Percentiles rank a stretch among this genome's conserved stretches.
Conservation (phyloP, 2,797 vertebrate species). For the Balearica regulorum region DNA sequence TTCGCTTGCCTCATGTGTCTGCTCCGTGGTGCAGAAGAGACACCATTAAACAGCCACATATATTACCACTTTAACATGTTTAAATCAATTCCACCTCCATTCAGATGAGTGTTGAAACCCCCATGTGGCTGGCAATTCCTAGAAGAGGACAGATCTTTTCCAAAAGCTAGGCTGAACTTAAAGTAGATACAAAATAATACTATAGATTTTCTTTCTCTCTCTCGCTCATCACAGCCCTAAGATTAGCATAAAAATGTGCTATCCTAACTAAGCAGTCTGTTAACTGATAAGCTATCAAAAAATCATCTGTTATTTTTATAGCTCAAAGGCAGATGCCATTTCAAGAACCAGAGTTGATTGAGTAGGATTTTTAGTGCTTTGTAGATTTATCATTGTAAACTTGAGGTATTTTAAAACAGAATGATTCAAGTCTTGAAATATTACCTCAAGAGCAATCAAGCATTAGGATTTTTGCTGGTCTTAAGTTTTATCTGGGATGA, state of each 20-base stretch:
- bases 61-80: conserved; percentile 41
- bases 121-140: conserved; percentile 43
- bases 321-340: conserved; percentile 82
- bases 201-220: conserved; percentile 58
- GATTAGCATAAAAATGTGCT: conserved; percentile 83
- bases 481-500: conserved; percentile 65
- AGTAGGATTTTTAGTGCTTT: conserved; percentile 75
- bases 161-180: conserved; percentile 61
- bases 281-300: conserved; percentile 85
- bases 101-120: conserved; percentile 54
- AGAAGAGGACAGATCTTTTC: conserved; percentile 57
- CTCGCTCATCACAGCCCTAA: conserved; percentile 69
- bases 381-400: conserved; percentile 75
- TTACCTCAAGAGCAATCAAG: conserved; percentile 72
- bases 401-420: conserved; percentile 77
- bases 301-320: conserved; percentile 86
- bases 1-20: neutral
- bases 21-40: conserved; percentile 22
- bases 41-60: conserved; percentile 27
- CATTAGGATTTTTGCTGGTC: conserved; percentile 62
- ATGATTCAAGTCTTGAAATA: conserved; percentile 73
- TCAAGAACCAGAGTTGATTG: conserved; percentile 78
- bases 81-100: conserved; percentile 62
- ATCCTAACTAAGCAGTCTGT: conserved; percentile 83
- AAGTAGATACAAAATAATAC: conserved; percentile 62